These are phyloP conservation scores for Diarsia brunnea DNA, from an alignment of 2,888 invertebrate genomes.

Conservation along the genomic window DNA sequence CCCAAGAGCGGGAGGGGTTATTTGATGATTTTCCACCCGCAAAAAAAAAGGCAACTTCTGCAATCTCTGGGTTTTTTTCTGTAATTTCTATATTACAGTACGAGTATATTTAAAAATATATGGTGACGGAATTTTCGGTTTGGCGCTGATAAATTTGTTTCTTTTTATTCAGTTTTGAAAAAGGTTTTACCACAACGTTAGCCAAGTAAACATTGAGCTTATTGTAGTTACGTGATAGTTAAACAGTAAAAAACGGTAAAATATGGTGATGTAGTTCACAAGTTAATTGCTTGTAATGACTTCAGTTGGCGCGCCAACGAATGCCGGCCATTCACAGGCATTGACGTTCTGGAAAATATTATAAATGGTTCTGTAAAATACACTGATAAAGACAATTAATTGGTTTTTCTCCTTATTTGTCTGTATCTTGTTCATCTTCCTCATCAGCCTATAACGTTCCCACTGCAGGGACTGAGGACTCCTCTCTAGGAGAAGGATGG, in stretches of 20 bases:
- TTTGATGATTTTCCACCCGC: too few relatives aligned
- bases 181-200: background rate
- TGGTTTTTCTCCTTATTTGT: background rate
- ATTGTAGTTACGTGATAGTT: background rate
- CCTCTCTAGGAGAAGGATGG: too few relatives aligned
- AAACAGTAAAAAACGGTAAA: slow-evolving; percentile 29
- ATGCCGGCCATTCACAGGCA: slow-evolving; percentile 23
- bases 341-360: slow-evolving; percentile 28
- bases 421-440: too few relatives aligned
- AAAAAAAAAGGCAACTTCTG: too few relatives aligned
- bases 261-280: slow-evolving; percentile 45
- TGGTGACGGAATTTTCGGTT: background rate
- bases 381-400: slow-evolving; percentile 2
- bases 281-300: slow-evolving; percentile 55
- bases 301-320: slow-evolving; percentile 36
- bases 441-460: too few relatives aligned
- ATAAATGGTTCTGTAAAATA: slow-evolving; percentile 38
- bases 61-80: too few relatives aligned
- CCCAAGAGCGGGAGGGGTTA: too few relatives aligned
- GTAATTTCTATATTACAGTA: too few relatives aligned
- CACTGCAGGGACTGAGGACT: too few relatives aligned
- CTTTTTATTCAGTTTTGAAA: background rate
- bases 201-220: background rate
- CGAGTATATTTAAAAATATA: too few relatives aligned
- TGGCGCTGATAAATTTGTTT: background rate